A percentile compares a stretch with the other conserved stretches of the same genome.
phyloP scores from a whole-genome alignment of 1,140 invertebrate species.

The Acyrthosiphon pisum region DNA sequence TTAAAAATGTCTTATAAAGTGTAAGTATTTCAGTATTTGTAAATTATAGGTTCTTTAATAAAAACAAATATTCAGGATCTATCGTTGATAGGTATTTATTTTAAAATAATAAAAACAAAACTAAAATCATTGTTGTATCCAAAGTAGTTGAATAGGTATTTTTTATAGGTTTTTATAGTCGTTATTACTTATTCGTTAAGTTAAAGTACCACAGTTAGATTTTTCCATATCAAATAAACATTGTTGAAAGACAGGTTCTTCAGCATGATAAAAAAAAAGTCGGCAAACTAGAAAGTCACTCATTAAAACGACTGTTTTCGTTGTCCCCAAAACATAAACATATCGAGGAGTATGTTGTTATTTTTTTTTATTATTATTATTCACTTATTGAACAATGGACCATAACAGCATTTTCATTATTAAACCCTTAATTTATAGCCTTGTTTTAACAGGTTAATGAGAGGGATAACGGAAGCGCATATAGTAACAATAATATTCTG shows the following conservation, averaged over 20 bases:
- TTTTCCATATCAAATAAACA: constrained; percentile 11
- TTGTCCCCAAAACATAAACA: not conserved
- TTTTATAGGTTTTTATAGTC: too few relatives aligned
- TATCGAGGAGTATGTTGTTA: not conserved
- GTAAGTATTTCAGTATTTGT: too few relatives aligned
- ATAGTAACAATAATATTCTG: not conserved
- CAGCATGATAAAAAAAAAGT: constrained; percentile 26
- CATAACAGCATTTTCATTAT: not conserved
- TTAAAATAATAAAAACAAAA: not conserved
- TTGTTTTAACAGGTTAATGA: constrained; percentile 10
- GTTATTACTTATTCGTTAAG: not conserved
- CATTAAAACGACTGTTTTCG: constrained; percentile 26
- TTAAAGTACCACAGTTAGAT: not conserved
- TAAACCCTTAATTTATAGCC: constrained; percentile 36
- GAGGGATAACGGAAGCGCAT: not conserved
- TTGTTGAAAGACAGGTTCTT: constrained; percentile 36
- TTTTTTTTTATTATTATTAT: not conserved
- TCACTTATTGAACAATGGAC: constrained; percentile 32
- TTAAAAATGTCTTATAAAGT: too few relatives aligned
- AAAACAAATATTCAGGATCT: not conserved
- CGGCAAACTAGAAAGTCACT: constrained; percentile 32
- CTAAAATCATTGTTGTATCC: not conserved
- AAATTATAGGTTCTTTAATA: not conserved
- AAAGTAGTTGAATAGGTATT: not conserved
- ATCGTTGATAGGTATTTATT: not conserved